These are phyloP conservation scores for Paedocypris sp. DNA, from an alignment of 2,113 vertebrate species.

Conservation along the genomic window DNA sequence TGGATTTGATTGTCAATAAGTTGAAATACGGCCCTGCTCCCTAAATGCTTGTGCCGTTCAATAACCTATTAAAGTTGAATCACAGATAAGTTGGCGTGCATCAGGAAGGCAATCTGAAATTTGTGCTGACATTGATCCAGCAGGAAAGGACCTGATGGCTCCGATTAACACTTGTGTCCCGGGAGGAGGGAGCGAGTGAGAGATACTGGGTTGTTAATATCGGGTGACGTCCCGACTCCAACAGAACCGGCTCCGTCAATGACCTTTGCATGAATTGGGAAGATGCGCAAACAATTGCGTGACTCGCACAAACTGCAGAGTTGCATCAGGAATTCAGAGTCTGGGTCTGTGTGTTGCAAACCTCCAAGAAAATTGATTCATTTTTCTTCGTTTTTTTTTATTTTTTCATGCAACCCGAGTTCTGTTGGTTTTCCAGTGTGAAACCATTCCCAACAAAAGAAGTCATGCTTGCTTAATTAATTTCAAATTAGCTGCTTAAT, in stretches of 20 bases:
- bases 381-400: background rate
- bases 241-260: conserved; percentile 53
- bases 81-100: conserved; percentile 67
- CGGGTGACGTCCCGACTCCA: conserved; percentile 44
- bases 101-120: conserved; percentile 73
- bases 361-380: background rate
- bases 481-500: background rate
- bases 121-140: conserved; percentile 73
- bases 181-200: conserved; percentile 39
- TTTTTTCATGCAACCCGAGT: background rate
- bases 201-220: conserved; percentile 52
- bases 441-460: background rate
- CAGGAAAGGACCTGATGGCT: conserved; percentile 65
- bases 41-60: conserved; percentile 65
- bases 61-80: conserved; percentile 76
- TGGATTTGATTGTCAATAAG: conserved; percentile 67
- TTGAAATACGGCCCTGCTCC: conserved; percentile 63
- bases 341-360: background rate
- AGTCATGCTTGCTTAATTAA: background rate
- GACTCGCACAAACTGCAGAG: background rate
- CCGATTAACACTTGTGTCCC: conserved; percentile 63
- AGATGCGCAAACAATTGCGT: background rate
- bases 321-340: background rate
- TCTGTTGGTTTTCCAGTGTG: background rate
- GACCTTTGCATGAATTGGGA: conserved; percentile 32